These are phyloP conservation scores for Lampris megalopsis DNA, from an alignment of 2,113 vertebrate species.

Conservation along the genomic window DNA sequence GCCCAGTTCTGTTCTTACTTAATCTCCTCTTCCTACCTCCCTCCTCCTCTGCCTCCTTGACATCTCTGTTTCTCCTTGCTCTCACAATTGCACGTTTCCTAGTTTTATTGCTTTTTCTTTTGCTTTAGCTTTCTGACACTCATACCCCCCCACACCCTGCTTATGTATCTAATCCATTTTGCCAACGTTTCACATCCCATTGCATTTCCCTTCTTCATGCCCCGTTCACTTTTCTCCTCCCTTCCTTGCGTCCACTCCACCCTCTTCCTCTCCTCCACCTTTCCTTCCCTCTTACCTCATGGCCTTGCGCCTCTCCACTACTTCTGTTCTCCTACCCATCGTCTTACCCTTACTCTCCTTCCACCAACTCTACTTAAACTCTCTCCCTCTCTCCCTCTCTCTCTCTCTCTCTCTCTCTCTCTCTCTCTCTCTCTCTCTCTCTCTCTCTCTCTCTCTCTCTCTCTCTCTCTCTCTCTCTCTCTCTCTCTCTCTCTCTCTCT, in stretches of 20 bases:
- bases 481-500: background rate
- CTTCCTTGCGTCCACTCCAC: too few species aligned
- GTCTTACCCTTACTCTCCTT: too few species aligned
- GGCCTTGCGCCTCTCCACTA: too few species aligned
- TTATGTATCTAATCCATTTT: too few species aligned
- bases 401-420: background rate
- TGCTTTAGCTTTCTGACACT: too few species aligned
- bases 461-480: background rate
- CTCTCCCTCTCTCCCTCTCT: background rate
- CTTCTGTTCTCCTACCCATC: too few species aligned
- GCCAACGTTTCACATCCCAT: too few species aligned
- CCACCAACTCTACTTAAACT: background rate
- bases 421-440: background rate
- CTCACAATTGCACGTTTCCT: too few species aligned
- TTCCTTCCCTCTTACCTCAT: constrained; percentile 6
- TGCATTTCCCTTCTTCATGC: too few species aligned
- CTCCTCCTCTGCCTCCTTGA: background rate
- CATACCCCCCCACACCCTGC: too few species aligned
- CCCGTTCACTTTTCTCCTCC: too few species aligned
- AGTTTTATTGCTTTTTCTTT: too few species aligned
- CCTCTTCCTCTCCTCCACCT: constrained; percentile 46
- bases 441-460: background rate
- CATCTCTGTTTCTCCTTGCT: background rate
- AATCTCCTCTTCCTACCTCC: constrained; percentile 20
- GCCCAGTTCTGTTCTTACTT: constrained; percentile 61